Base-by-base conservation (phyloP, 1,140 invertebrate genomes). In the Atopsyche davidsoni region DNA sequence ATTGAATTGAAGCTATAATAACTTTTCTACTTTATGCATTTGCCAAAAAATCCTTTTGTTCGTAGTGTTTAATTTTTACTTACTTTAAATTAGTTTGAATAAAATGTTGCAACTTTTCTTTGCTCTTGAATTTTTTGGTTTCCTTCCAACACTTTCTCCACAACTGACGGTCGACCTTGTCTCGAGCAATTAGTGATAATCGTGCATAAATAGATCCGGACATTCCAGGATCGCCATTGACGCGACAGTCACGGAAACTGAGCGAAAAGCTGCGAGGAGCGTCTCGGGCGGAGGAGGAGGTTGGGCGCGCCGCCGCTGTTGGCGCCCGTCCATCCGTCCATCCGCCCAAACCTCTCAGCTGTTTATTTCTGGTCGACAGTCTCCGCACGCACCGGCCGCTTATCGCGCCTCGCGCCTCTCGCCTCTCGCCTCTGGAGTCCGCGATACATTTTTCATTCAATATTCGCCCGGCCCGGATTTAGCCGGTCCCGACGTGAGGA, bases 241-340 rank as follows among this genome's bases (percentile, higher is more conserved):
- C 16, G 32, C n/a, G n/a, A n/a, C n/a, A n/a, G n/a, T n/a, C n/a
- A n/a, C n/a, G n/a, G n/a, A n/a, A n/a, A n/a, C n/a, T n/a, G n/a
- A n/a, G n/a, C n/a, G n/a, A n/a, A n/a, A n/a, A n/a, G n/a, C n/a
- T n/a, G n/a, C n/a, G n/a, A n/a, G n/a, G 7, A 9, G 25, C 3
- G 7, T 17, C 38, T 11, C 7, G 19, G 2, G 19, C 25, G 43
- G 24, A 35, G 34, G 25, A 46, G 43, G 38, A 34, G 39, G 55
- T 52, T 46, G 45, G 36, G 11, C 38, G 32, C 44, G 44, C 21
- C 35, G 43, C 38, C 35, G 43, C 50, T 51, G 25, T 53, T 53
- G 55, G 55, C 55, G 46, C 41, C 46, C 25, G 49, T 53, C 55
- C 55, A 57, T 57, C n/a, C n/a, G n/a, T n/a, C n/a, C n/a, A n/a